A percentile compares a stretch with the other conserved stretches of the same genome.
Evolutionary conservation across 2,797 vertebrate species (phyloP).

Genomic region (Centropyge bicolor): DNA sequence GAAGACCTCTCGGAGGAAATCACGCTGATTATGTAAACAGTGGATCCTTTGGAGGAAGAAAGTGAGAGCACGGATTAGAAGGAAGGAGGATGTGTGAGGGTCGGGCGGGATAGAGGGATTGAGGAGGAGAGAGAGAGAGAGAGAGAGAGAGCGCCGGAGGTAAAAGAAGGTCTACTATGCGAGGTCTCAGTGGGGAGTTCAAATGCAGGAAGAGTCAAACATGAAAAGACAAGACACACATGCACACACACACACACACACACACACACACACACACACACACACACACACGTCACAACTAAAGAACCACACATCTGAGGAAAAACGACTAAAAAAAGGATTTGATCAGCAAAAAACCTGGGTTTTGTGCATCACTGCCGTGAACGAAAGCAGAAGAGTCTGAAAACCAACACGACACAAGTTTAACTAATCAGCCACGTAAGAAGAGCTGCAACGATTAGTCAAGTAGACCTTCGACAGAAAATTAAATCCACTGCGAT

Average conservation of each 20-base stretch:
- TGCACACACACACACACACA: slow-evolving; percentile 8
- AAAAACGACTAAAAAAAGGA: neutral
- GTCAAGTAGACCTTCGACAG: neutral
- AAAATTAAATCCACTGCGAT: neutral
- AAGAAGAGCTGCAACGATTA: neutral
- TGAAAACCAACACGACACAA: neutral
- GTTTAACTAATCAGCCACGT: neutral
- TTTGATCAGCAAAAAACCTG: neutral
- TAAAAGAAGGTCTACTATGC: slow-evolving; percentile 26
- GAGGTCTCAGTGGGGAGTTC: slow-evolving; percentile 35
- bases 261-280: slow-evolving; percentile 2
- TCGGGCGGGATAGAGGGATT: slow-evolving; percentile 26
- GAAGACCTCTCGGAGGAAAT: slow-evolving; percentile 76
- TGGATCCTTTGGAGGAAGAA: slow-evolving; percentile 57
- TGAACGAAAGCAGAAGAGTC: neutral
- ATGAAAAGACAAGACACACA: slow-evolving; percentile 20
- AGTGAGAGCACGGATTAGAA: slow-evolving; percentile 51
- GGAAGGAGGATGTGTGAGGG: slow-evolving; percentile 34
- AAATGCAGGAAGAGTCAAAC: slow-evolving; percentile 25
- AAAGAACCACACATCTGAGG: slow-evolving; percentile 2
- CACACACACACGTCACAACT: slow-evolving; percentile 7
- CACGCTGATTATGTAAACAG: slow-evolving; percentile 79
- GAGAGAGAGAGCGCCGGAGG: slow-evolving; percentile 38
- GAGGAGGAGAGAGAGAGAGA: slow-evolving; percentile 39
- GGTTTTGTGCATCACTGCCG: neutral